Conservation (phyloP, 2,888 invertebrate genomes). For the Pachycephus smyrnensis region DNA sequence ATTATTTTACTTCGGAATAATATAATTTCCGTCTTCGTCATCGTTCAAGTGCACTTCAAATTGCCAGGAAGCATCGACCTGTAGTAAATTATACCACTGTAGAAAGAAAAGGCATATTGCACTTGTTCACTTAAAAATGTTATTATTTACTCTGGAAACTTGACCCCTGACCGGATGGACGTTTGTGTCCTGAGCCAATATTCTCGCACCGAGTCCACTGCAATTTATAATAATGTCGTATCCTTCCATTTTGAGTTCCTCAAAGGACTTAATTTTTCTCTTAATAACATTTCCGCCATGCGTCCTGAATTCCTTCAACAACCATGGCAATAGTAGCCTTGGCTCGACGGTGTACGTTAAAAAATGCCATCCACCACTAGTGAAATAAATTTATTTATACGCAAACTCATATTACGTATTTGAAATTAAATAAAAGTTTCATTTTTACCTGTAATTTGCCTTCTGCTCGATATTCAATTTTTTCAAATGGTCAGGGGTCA, state of each 20-base stretch:
- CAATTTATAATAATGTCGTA: slow-evolving; percentile 85
- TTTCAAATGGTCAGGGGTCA: slow-evolving; percentile 59
- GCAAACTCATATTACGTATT: background rate
- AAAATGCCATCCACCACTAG: slow-evolving; percentile 74
- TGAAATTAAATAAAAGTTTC: background rate
- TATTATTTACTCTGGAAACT: slow-evolving; percentile 71
- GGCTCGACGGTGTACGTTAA: slow-evolving; percentile 79
- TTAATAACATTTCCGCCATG: slow-evolving; percentile 72
- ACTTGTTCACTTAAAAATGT: background rate
- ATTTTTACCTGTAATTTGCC: slow-evolving; percentile 63
- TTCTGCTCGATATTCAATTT: slow-evolving; percentile 48
- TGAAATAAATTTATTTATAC: slow-evolving; percentile 21
- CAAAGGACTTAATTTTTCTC: slow-evolving; percentile 69
- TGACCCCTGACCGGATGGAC: slow-evolving; percentile 82
- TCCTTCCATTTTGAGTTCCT: slow-evolving; percentile 66
- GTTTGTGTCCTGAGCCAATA: slow-evolving; percentile 73
- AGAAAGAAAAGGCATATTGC: background rate
- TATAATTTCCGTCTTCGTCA: slow-evolving; percentile 74
- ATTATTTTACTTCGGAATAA: slow-evolving; percentile 80
- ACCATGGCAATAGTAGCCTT: slow-evolving; percentile 74
- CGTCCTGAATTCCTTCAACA: slow-evolving; percentile 73
- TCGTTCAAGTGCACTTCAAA: slow-evolving; percentile 73
- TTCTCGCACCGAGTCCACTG: slow-evolving; percentile 76
- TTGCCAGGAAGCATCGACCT: slow-evolving; percentile 79
- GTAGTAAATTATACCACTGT: slow-evolving; percentile 31